These are phyloP conservation scores for Apus apus DNA, from an alignment of 2,113 vertebrate genomes.

Conservation along the genomic window DNA sequence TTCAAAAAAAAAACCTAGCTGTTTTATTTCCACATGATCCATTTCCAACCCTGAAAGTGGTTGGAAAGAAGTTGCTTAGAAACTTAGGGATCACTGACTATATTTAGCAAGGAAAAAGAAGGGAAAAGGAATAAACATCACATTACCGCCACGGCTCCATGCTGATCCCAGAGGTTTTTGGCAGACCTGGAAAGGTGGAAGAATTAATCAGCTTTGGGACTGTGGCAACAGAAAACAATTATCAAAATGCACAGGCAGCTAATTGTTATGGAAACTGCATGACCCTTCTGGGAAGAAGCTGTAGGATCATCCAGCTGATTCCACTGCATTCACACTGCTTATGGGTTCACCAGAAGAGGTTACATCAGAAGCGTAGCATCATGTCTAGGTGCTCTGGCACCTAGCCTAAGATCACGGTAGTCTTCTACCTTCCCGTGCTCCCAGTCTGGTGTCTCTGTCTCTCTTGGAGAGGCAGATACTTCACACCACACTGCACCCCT, in stretches of 20 bases:
- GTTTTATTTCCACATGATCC: not conserved
- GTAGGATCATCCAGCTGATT: not conserved
- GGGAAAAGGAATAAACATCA: not conserved
- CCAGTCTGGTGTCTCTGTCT: not conserved
- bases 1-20: not conserved
- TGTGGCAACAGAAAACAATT: not conserved
- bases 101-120: not conserved
- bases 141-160: not conserved
- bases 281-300: not conserved
- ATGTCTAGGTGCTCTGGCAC: not conserved
- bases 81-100: not conserved
- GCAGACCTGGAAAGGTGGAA: slow-evolving; percentile 45
- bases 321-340: not conserved
- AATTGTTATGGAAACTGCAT: not conserved
- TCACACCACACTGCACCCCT: not conserved
- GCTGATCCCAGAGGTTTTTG: slow-evolving; percentile 60
- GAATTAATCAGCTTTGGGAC: not conserved
- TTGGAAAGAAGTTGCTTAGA: not conserved
- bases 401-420: not conserved
- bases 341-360: not conserved
- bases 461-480: not conserved
- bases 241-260: not conserved
- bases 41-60: not conserved
- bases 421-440: not conserved
- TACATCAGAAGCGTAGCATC: not conserved